Evolutionary conservation across 2,888 invertebrate genomes (phyloP), one percentile per base, ranked within the genome.

Genomic region (Micoletzkya japonica): DNA sequence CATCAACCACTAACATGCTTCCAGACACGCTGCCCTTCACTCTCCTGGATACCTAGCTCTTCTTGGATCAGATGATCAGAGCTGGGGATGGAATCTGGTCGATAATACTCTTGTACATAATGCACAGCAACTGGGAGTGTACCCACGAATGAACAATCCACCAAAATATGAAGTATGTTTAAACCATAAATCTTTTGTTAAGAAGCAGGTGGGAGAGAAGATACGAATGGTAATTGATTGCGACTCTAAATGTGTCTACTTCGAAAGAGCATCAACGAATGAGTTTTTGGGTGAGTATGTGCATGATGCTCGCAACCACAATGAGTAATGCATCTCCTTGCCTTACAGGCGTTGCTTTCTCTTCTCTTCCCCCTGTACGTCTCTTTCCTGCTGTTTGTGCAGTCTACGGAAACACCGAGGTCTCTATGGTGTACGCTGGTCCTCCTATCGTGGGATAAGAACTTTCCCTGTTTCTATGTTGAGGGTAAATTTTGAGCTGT

Each of bases 41-140:
- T 93, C 93, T 87, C 93, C 92, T 83, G 96, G 97, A 70, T 98
- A 98, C 89, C 92, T 95, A 64, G 93, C 95, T 10, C 88, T 98
- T 72, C 88, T 97, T 75, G 97, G 97, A 37, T 92, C 93, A 4
- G 95, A 97, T 88, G 93, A 94, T 86, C 92, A 96, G 87, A 95
- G 95, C 85, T 98, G 97, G 97, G 97, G 97, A 20, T 98, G 97
- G 97, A 97, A 97, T 90, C 90, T 98, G 81, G 96, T 97, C 64
- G 96, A 97, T 88, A 97, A 96, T 89, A 91, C 93, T 88, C 90
- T 97, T 79, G 89, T 96, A 81, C 96, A 98, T 87, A 95, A 95
- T 89, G 96, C 96, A 69, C 93, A 94, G 39, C 72, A 70, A 20
- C 58, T 77, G 20, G 79, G 78, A 10, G 70, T 75, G 36, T 84